Base-by-base conservation (phyloP, 2,888 invertebrate species). In the Drosophila leonis region DNA sequence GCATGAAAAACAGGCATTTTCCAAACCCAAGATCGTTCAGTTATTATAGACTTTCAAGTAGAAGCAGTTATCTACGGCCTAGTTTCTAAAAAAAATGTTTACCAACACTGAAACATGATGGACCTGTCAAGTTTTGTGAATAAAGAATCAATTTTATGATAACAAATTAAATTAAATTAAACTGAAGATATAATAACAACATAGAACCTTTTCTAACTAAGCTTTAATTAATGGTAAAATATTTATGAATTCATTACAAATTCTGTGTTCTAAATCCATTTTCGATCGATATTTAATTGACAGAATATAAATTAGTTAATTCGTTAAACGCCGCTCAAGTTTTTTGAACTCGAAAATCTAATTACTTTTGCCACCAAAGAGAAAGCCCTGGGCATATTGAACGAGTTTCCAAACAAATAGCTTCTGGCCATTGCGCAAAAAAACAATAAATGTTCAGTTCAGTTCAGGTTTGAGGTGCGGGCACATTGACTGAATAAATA, bases 321-420 rank as follows among this genome's bases (percentile, higher is more conserved):
- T 13, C 7, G 13, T 33, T 49, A 20, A 33, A 2, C 13, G 33
- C 8, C 12, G 49, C 12, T 31, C 49, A 31, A 12, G 49, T 18
- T 12, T 13, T 7, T 24, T 33, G 10, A 52, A 24, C 35, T 35
- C 15, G 1, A 35, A 35, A 18, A 54, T 35, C 41, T 35, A 55
- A 67, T 71, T 33, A 52, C 39, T 56, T 49, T 71, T 49, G 54
- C 67, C 67, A 61, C 39, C 49, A 66, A 68, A 62, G 39, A 15
- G 41, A 29, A 46, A 55, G 48, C 46, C 44, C 20, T 41, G 18
- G 24, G 52, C 48, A 57, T 13, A 39, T 24, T 42, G 31, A 48
- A 54, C 15, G 37, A 46, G 63, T 54, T 65, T 42, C 27, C 31
- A 35, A 46, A 46, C 57, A 77, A 78, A 77, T 65, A 71, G 56